Conservation (phyloP, 2,113 vertebrate species). For the Poeciliopsis occidentalis region DNA sequence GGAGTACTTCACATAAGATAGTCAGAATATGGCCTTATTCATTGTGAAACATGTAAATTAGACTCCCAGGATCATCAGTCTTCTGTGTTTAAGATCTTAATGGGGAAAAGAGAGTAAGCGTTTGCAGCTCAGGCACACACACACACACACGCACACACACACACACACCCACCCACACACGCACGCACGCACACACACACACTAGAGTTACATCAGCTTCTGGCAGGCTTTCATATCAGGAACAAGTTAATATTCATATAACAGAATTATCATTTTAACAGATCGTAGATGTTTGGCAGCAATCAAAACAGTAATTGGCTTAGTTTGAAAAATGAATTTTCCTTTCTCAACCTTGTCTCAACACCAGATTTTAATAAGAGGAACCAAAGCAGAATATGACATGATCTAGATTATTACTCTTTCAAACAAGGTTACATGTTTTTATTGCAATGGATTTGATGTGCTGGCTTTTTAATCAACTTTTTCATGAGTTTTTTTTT, state of each 20-base stretch:
- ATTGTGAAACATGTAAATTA: constrained; percentile 53
- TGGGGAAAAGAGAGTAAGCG: background rate
- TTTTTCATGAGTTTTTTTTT: background rate
- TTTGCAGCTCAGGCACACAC: constrained; percentile 5
- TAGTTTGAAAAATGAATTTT: background rate
- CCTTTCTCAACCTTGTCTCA: background rate
- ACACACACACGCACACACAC: background rate
- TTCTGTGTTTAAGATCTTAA: constrained; percentile 25
- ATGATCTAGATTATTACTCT: background rate
- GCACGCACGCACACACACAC: background rate
- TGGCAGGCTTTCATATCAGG: constrained; percentile 2
- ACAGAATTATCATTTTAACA: constrained; percentile 9
- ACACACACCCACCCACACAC: background rate
- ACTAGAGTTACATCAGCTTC: constrained; percentile 18
- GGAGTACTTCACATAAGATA: constrained; percentile 26
- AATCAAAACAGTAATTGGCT: constrained; percentile 28
- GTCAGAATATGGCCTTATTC: constrained; percentile 29
- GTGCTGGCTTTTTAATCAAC: background rate
- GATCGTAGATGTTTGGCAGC: constrained; percentile 17
- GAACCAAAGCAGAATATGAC: background rate
- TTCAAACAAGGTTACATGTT: background rate
- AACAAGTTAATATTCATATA: constrained; percentile 13
- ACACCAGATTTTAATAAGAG: background rate
- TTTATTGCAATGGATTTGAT: background rate
- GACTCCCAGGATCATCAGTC: constrained; percentile 39